These are phyloP conservation scores for Stictonetta naevosa DNA, from an alignment of 2,113 vertebrate genomes.

Conservation along the genomic window DNA sequence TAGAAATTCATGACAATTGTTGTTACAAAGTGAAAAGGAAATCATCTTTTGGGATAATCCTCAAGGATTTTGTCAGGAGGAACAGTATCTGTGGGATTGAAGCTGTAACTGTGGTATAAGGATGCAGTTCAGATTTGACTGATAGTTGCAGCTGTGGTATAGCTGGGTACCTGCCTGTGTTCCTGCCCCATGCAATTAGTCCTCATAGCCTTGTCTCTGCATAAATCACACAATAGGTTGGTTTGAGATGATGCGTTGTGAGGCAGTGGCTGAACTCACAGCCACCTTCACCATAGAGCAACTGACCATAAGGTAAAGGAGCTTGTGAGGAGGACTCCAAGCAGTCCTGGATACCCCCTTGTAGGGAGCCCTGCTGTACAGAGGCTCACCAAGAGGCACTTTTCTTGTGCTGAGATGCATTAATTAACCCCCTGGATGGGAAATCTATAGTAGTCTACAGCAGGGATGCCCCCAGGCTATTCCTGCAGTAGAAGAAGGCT, in stretches of 20 bases:
- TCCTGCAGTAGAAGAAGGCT: background rate
- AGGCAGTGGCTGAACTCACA: background rate
- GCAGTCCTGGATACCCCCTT: background rate
- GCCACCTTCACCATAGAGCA: background rate
- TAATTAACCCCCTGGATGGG: background rate
- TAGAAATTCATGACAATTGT: background rate
- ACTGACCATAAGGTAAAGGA: background rate
- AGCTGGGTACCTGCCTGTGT: background rate
- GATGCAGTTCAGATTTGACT: background rate
- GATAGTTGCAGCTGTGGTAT: background rate
- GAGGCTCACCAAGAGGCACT: background rate
- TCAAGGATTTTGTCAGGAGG: background rate
- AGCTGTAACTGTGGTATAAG: background rate
- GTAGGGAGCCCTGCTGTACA: background rate
- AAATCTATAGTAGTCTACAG: background rate
- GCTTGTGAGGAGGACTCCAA: background rate
- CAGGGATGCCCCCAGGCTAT: background rate
- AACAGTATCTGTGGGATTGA: background rate
- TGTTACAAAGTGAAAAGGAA: background rate
- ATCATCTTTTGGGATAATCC: background rate
- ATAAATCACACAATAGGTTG: background rate
- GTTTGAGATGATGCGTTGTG: background rate
- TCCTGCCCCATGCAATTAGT: accelerated
- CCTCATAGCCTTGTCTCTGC: background rate
- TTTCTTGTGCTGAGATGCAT: background rate